These are phyloP conservation scores for Pampus argenteus DNA, from an alignment of 2,797 vertebrate genomes.

Conservation along the genomic window DNA sequence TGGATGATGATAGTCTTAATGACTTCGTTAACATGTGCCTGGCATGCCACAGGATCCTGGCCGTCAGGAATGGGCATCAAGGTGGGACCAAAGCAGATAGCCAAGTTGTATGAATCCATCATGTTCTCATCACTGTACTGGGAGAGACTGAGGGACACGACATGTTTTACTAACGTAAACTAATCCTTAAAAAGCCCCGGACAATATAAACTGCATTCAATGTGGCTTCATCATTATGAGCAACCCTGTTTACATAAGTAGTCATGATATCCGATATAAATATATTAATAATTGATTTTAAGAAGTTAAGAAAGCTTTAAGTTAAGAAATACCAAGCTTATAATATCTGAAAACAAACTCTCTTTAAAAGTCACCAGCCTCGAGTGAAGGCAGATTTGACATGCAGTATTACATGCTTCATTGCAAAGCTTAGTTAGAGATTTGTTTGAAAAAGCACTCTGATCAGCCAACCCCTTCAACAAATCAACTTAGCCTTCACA, in stretches of 20 bases:
- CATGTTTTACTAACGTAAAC: neutral
- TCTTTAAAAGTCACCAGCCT: neutral
- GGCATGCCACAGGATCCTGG: constrained; percentile 96
- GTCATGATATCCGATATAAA: neutral
- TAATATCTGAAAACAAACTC: neutral
- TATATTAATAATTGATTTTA: neutral
- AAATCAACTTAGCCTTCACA: constrained; percentile 17
- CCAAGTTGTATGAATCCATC: constrained; percentile 99
- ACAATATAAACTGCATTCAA: too few species aligned
- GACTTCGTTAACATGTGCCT: constrained; percentile 98
- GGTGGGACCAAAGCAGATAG: constrained; percentile 98
- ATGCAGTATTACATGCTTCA: constrained; percentile 7
- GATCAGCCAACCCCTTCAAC: constrained; percentile 22
- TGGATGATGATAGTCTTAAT: constrained; percentile 98
- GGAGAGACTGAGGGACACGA: constrained; percentile 87
- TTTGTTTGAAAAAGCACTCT: constrained; percentile 32
- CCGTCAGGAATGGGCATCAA: constrained; percentile 98
- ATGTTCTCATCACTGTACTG: constrained; percentile 99
- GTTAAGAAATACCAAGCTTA: neutral
- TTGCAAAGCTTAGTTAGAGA: constrained; percentile 24
- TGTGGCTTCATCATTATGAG: too few species aligned
- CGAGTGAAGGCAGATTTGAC: constrained; percentile 16
- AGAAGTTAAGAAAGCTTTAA: too few species aligned
- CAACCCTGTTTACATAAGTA: neutral
- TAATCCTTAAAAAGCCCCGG: neutral